These are phyloP conservation scores for Liopterus haemorrhoidalis DNA, from an alignment of 2,888 invertebrate genomes.

Conservation along the genomic window DNA sequence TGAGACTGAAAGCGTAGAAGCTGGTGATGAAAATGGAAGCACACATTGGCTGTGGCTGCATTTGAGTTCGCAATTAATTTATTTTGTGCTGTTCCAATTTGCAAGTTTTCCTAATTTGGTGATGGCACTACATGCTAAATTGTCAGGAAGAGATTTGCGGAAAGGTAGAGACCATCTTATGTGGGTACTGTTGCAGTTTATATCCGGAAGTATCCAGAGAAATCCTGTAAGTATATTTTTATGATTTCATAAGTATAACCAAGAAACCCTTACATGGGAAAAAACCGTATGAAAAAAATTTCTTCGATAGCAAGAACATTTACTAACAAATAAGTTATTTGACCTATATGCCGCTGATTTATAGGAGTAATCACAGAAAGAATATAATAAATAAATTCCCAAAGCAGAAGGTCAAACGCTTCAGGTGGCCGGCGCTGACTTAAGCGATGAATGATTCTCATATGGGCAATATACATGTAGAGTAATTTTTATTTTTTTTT, in stretches of 20 bases:
- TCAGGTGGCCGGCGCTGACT: too few species aligned
- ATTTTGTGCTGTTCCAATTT: slow-evolving; percentile 90
- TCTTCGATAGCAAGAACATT: too few species aligned
- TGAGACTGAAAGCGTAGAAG: slow-evolving; percentile 57
- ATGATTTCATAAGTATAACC: not conserved
- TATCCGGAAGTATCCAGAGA: slow-evolving; percentile 92
- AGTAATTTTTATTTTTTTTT: not conserved
- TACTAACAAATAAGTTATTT: too few species aligned
- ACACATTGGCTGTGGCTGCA: slow-evolving; percentile 89
- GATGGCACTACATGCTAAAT: slow-evolving; percentile 72
- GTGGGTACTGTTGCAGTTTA: slow-evolving; percentile 96
- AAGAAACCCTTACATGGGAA: not conserved
- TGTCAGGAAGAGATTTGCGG: slow-evolving; percentile 61
- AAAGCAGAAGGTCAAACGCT: too few species aligned
- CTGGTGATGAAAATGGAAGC: slow-evolving; percentile 56
- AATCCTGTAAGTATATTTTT: slow-evolving; percentile 62
- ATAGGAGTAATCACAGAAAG: too few species aligned
- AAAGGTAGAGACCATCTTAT: slow-evolving; percentile 96
- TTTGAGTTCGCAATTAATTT: slow-evolving; percentile 88
- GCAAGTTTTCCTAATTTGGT: slow-evolving; percentile 91
- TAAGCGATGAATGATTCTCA: too few species aligned
- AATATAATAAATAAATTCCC: too few species aligned
- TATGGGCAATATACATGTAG: too few species aligned
- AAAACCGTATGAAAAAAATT: too few species aligned
- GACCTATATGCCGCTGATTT: too few species aligned